phyloP scores from a whole-genome alignment of 2,888 invertebrate species.

The Rhingia campestris region DNA sequence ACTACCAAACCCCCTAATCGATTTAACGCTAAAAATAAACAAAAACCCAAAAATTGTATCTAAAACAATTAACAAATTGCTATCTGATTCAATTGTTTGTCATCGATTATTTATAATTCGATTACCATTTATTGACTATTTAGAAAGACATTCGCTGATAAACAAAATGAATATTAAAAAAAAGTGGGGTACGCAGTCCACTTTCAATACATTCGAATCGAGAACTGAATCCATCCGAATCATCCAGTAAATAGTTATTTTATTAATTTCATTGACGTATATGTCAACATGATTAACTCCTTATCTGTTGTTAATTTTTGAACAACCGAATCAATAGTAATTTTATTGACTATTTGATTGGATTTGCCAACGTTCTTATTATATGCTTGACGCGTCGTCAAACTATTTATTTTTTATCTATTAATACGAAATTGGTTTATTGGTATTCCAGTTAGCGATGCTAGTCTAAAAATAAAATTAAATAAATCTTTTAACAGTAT shows the following conservation, averaged over 20 bases:
- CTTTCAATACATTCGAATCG: background rate
- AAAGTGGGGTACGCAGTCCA: too few species aligned
- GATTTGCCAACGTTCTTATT: background rate
- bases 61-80: slow-evolving; percentile 40
- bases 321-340: background rate
- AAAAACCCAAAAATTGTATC: background rate
- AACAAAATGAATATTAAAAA: background rate
- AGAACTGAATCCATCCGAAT: background rate
- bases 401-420: too few species aligned
- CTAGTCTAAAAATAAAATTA: too few species aligned
- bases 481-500: too few species aligned
- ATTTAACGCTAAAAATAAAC: too few species aligned
- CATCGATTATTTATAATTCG: slow-evolving; percentile 65
- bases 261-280: background rate
- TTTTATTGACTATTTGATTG: slow-evolving; percentile 5
- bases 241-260: background rate
- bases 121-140: slow-evolving; percentile 41
- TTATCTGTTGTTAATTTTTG: background rate
- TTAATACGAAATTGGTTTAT: background rate
- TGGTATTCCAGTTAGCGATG: background rate
- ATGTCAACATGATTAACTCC: background rate
- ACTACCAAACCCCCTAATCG: too few species aligned
- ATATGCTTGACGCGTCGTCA: too few species aligned
- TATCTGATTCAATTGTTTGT: slow-evolving; percentile 54
- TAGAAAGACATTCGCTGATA: background rate